Percentiles rank a stretch among this genome's conserved stretches.
Evolutionary conservation across 2,797 vertebrate genomes (phyloP).

Genomic region (Choloepus didactylus): DNA sequence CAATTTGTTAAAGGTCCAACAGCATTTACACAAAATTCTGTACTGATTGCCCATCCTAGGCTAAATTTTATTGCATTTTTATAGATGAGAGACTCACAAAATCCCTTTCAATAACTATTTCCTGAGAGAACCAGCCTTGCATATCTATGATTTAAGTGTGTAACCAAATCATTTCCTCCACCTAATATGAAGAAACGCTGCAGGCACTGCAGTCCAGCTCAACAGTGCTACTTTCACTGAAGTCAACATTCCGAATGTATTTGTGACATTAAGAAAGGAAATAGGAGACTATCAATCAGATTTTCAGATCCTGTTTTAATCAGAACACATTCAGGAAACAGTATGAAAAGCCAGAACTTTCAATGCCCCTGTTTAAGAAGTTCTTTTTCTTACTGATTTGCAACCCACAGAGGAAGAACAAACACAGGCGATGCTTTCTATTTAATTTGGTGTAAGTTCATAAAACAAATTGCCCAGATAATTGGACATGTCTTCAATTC

Average conservation of each 20-base stretch:
- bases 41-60: background rate
- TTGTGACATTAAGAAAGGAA: constrained; percentile 86
- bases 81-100: constrained; percentile 73
- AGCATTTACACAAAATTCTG: background rate
- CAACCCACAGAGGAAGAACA: constrained; percentile 80
- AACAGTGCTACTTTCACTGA: constrained; percentile 73
- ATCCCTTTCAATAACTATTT: constrained; percentile 68
- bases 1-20: constrained; percentile 32
- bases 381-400: constrained; percentile 76
- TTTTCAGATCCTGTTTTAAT: constrained; percentile 83
- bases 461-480: constrained; percentile 85
- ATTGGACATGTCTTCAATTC: constrained; percentile 81
- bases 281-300: constrained; percentile 82
- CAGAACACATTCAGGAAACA: constrained; percentile 80
- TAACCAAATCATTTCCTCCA: constrained; percentile 79
- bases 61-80: constrained; percentile 66
- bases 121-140: constrained; percentile 33
- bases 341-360: constrained; percentile 83
- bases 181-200: constrained; percentile 74
- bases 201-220: constrained; percentile 67
- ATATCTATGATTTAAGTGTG: constrained; percentile 75
- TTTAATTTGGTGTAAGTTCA: constrained; percentile 86
- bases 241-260: constrained; percentile 81
- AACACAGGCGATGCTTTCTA: constrained; percentile 74
- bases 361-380: constrained; percentile 65